A percentile compares a stretch with the other conserved stretches of the same genome.
Evolutionary conservation across 2,113 vertebrate genomes (phyloP).

Genomic region (Cygnus atratus): DNA sequence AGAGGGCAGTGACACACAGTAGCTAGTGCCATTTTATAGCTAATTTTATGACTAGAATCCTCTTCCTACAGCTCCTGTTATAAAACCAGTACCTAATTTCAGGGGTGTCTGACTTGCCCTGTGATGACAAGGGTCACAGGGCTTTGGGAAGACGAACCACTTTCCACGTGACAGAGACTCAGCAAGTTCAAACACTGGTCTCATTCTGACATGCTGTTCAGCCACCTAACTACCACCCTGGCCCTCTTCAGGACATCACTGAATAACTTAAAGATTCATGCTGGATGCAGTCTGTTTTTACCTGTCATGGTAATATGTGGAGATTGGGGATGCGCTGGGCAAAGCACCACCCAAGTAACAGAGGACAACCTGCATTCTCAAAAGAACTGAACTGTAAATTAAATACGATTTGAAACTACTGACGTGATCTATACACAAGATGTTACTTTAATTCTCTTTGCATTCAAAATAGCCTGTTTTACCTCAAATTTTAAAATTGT

Average conservation of each 20-base stretch:
- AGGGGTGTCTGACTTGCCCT: not conserved
- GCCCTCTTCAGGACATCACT: not conserved
- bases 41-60: not conserved
- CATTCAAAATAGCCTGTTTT: not conserved
- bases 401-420: not conserved
- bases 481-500: not conserved
- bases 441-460: not conserved
- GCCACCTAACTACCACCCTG: not conserved
- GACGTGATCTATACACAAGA: not conserved
- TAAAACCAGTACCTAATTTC: not conserved
- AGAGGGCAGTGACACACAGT: not conserved
- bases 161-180: not conserved
- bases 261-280: not conserved
- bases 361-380: not conserved
- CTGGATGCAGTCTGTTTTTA: not conserved
- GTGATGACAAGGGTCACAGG: not conserved
- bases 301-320: accelerated
- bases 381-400: not conserved
- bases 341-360: not conserved
- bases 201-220: not conserved
- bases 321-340: not conserved
- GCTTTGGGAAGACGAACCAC: not conserved
- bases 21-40: not conserved
- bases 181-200: not conserved
- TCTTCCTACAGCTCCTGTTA: not conserved